phyloP scores from a whole-genome alignment of 1,140 invertebrate genomes.

The Neelides sp. region DNA sequence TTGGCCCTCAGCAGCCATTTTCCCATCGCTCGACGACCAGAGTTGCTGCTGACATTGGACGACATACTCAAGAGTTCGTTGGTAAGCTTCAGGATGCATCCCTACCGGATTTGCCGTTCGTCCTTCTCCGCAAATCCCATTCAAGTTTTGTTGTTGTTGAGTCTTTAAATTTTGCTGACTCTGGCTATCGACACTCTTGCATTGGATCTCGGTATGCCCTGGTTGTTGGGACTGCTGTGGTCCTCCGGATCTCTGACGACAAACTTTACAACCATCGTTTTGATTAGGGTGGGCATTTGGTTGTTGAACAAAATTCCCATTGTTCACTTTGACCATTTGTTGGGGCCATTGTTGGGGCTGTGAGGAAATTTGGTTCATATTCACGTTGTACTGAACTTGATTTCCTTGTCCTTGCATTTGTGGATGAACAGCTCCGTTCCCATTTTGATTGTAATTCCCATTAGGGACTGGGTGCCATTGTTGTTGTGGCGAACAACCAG shows the following conservation, averaged over 20 bases:
- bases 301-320: constrained; percentile 10
- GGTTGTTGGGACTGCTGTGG: too few relatives aligned
- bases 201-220: constrained; percentile 20
- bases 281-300: constrained; percentile 1
- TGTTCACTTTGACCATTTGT: too few relatives aligned
- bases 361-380: too few relatives aligned
- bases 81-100: constrained; percentile 72
- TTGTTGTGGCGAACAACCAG: background rate
- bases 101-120: constrained; percentile 35
- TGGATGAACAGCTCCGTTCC: background rate
- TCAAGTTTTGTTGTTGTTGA: constrained; percentile 23
- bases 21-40: constrained; percentile 41
- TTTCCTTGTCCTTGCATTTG: too few relatives aligned
- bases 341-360: background rate
- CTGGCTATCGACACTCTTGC: constrained; percentile 28
- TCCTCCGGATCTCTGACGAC: background rate
- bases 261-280: constrained; percentile 3
- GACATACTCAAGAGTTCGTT: constrained; percentile 76
- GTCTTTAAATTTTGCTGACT: constrained; percentile 24
- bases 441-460: background rate
- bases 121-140: constrained; percentile 1
- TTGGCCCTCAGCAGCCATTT: constrained; percentile 11
- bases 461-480: background rate
- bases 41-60: constrained; percentile 62
- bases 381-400: too few relatives aligned